Conservation (phyloP, 2,888 invertebrate genomes). For the Xestia ashworthii region DNA sequence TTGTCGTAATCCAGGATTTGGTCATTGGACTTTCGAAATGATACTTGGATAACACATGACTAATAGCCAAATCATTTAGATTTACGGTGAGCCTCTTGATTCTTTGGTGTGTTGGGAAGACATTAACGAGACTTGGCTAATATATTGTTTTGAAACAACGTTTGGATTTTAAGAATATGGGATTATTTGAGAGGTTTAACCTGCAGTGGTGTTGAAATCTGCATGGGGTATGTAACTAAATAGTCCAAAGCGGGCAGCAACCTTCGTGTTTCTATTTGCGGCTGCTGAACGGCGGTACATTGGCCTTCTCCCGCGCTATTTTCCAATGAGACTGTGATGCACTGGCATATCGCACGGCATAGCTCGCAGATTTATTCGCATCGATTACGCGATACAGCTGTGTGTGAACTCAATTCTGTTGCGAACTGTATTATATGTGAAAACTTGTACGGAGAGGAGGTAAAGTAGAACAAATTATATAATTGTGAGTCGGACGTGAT, state of each 20-base stretch:
- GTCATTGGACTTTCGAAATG: constrained; percentile 77
- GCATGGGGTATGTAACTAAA: constrained; percentile 76
- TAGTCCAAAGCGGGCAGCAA: constrained; percentile 85
- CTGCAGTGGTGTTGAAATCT: constrained; percentile 66
- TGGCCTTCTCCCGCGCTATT: constrained; percentile 86
- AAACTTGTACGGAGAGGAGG: constrained; percentile 54
- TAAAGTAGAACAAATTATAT: constrained; percentile 66
- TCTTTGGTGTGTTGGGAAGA: constrained; percentile 31
- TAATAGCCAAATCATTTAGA: constrained; percentile 59
- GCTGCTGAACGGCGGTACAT: constrained; percentile 83
- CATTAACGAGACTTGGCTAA: constrained; percentile 26
- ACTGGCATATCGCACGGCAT: constrained; percentile 77
- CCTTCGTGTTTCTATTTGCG: constrained; percentile 87
- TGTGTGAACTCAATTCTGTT: constrained; percentile 64
- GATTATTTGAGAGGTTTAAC: constrained; percentile 25
- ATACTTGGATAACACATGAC: constrained; percentile 66
- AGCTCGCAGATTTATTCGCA: constrained; percentile 70
- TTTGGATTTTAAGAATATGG: constrained; percentile 17
- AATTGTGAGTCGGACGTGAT: constrained; percentile 57
- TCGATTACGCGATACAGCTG: constrained; percentile 68
- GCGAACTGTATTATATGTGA: constrained; percentile 58
- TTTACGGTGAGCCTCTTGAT: constrained; percentile 50
- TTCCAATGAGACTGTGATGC: constrained; percentile 81
- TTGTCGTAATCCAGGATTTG: constrained; percentile 86
- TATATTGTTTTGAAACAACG: constrained; percentile 32